Base-by-base conservation (phyloP, 2,797 vertebrate genomes). In the Nyctibius grandis region DNA sequence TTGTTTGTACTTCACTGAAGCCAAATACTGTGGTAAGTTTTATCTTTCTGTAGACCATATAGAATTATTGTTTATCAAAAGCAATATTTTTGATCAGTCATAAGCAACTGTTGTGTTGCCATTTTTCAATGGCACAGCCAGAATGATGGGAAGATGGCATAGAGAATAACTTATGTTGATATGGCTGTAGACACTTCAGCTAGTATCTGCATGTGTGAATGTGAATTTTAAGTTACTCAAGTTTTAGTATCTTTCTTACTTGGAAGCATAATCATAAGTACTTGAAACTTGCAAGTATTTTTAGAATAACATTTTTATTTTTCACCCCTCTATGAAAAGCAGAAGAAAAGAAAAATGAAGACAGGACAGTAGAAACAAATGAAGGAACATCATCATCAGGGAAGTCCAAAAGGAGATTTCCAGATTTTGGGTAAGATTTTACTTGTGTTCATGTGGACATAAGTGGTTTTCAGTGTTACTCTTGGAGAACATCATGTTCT, bases 391-490 rank as follows among this genome's bases (percentile, higher is more conserved):
- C 97, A 7, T 97, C 97, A 36, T 89, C 97, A 68, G 99, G 98
- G 81, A 99, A 99, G 96, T 95, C 98, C 56, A 99, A 98, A 98
- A 98, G 99, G 95, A 97, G 99, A 96, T 99, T 99, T 97, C 99
- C 99, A 96, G 99, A 99, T 97, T 99, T 99, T 98, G 99, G 99
- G 99, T 99, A 97, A 92, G 98, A 95, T 51, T 81, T 93, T 77
- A 38, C 26, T 61, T 59, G 19, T 77, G 33, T 68, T 67, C 4
- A 36, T 91, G 78, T 63, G 51, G 23, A 70, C 83, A 40, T 61
- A 81, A 73, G 17, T 16, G 11, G 3, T 11, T 51, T 77, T 75
- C 45, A 44, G 9, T 68, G 29, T 86, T 89, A 33, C 16, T 86
- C 84, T 56, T 40, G 38, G 23, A 48, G 38, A 79, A 22, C 63